These are phyloP conservation scores for Emesis furor DNA, from an alignment of 2,888 invertebrate species.

Conservation along the genomic window DNA sequence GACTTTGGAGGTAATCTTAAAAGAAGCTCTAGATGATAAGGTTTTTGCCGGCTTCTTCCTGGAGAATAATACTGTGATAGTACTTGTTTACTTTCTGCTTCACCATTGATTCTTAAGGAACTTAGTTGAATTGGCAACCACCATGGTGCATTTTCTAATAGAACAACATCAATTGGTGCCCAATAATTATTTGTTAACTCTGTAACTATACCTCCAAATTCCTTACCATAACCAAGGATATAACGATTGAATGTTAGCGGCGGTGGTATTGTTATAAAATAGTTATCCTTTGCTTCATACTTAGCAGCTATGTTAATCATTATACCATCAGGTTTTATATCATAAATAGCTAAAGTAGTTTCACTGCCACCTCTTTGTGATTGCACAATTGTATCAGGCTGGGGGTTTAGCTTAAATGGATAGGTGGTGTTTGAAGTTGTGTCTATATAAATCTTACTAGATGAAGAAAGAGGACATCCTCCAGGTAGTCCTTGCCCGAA, in stretches of 20 bases:
- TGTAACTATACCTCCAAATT: slow-evolving; percentile 97
- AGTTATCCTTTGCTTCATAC: slow-evolving; percentile 87
- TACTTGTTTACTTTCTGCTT: slow-evolving; percentile 91
- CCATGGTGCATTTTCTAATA: slow-evolving; percentile 98
- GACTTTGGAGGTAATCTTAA: slow-evolving; percentile 96
- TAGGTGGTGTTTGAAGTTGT: slow-evolving; percentile 93
- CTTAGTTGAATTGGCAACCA: slow-evolving; percentile 97
- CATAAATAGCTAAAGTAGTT: slow-evolving; percentile 94
- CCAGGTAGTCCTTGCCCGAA: slow-evolving; percentile 97
- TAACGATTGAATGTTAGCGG: slow-evolving; percentile 96
- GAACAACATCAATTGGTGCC: slow-evolving; percentile 94
- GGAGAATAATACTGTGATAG: slow-evolving; percentile 93
- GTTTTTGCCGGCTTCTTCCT: slow-evolving; percentile 96
- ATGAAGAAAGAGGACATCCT: slow-evolving; percentile 96
- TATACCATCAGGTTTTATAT: slow-evolving; percentile 91
- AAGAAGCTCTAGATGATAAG: slow-evolving; percentile 97
- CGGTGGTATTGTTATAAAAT: slow-evolving; percentile 91
- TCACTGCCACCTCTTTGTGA: slow-evolving; percentile 95
- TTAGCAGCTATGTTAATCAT: slow-evolving; percentile 95
- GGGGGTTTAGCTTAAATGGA: slow-evolving; percentile 93
- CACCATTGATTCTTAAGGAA: slow-evolving; percentile 94
- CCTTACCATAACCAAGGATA: slow-evolving; percentile 97
- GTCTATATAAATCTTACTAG: slow-evolving; percentile 96
- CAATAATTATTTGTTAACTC: slow-evolving; percentile 96
- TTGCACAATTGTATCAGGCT: slow-evolving; percentile 91